Evolutionary conservation across 2,888 invertebrate species (phyloP), one percentile per base, ranked within the genome.

Genomic region (Micropterix aruncella): DNA sequence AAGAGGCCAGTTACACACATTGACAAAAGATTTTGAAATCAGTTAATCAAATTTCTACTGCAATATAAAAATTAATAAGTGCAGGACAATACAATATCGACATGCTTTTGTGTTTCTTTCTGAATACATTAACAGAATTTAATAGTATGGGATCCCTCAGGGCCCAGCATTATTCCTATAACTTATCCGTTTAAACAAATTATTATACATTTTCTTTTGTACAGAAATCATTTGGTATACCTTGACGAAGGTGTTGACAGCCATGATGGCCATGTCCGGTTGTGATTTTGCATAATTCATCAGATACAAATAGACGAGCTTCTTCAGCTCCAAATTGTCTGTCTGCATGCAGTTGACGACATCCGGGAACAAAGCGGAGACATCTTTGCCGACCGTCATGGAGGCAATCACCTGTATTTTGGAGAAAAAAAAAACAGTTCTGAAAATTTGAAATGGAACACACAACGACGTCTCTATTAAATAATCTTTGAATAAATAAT

Each of bases 301-400:
- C 55, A 99, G 70, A 62, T 99, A 99, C 43, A 99, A 72, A 63
- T 99, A 99, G 1, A 99, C 99, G 42, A 99, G 73, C 59, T 99
- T 99, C 70, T 99, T 99, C 54, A 99, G 67, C 64, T 99, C 99
- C 59, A 99, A 71, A 66, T 99, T 99, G 62, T 99, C 99, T 0
- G 99, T 99, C 70, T 99, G 99, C 97, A 99, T 99, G 63, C 99
- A 99, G 68, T 99, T 99, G 18, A 99, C 96, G 1, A 99, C 99
- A 62, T 99, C 99, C 0, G 99, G 97, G 61, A 99, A 99, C 14
- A 99, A 70, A 1, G 97, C 95, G 0, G 90, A 90, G 1, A 99
- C 99, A 78, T 99, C 99, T 74, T 99, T 99, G 43, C 99, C 99
- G 16, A 99, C 99, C 3, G 99, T 99, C 99, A 99, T 99, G 49